Conservation (phyloP, 2,113 vertebrate genomes). For the Gorsachius goisagi region DNA sequence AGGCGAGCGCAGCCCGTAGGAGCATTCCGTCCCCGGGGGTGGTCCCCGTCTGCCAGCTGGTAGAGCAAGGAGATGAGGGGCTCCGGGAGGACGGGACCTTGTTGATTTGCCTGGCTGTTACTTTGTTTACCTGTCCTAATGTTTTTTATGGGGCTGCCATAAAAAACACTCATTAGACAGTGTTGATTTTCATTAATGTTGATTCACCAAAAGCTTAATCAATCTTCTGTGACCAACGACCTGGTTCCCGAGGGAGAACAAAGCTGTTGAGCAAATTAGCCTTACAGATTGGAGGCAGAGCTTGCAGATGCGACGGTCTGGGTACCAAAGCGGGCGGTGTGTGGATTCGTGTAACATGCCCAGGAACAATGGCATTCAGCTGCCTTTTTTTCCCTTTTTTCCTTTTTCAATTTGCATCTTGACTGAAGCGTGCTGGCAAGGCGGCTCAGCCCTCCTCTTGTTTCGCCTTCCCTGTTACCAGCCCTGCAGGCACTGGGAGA, state of each 20-base stretch:
- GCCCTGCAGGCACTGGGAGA: neutral
- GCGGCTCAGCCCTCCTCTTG: neutral
- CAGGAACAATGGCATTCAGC: neutral
- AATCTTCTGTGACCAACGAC: conserved; percentile 76
- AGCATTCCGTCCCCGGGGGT: neutral
- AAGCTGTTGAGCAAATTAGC: conserved; percentile 78
- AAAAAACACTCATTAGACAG: conserved; percentile 75
- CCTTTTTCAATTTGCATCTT: neutral
- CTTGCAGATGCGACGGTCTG: conserved; percentile 51
- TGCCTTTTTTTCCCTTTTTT: neutral
- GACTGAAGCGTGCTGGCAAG: neutral
- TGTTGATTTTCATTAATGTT: conserved; percentile 79
- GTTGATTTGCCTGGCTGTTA: conserved; percentile 15
- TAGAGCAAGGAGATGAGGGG: neutral
- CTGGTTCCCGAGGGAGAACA: conserved; percentile 65
- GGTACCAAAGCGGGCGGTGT: neutral
- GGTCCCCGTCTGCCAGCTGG: neutral
- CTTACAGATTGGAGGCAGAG: conserved; percentile 73
- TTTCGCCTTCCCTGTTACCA: neutral
- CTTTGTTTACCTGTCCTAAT: conserved; percentile 66
- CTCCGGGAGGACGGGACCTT: neutral
- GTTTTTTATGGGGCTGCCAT: conserved; percentile 68
- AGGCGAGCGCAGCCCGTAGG: rapidly evolving
- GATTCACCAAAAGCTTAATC: conserved; percentile 80
- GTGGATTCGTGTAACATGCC: conserved; percentile 17